Evolutionary conservation across 2,113 vertebrate species (phyloP).

Genomic region (Ahaetulla prasina): DNA sequence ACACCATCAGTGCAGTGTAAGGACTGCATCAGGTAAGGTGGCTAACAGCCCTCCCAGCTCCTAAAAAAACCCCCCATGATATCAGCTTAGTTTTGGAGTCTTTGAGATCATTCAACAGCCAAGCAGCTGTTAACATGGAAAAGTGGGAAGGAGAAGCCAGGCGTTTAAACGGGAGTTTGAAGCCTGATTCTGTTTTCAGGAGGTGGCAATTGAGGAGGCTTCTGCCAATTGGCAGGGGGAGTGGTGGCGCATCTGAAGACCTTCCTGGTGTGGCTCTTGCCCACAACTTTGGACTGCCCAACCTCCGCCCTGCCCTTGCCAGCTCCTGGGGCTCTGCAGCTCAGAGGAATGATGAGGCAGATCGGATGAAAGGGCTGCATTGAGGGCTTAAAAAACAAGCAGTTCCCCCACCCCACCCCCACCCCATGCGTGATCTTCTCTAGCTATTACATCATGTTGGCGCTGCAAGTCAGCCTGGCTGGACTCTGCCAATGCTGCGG

Average conservation of each 20-base stretch:
- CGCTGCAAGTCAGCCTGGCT: background rate
- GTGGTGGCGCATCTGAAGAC: background rate
- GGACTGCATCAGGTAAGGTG: background rate
- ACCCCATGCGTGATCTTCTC: background rate
- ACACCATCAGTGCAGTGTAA: background rate
- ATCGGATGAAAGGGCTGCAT: background rate
- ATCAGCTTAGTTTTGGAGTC: background rate
- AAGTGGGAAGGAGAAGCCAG: background rate
- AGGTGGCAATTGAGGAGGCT: background rate
- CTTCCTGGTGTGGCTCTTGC: background rate
- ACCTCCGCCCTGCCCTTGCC: background rate
- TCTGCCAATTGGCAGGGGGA: background rate
- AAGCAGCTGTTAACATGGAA: background rate
- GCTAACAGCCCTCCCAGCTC: background rate
- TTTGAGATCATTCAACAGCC: background rate
- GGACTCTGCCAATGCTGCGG: slow-evolving; percentile 1
- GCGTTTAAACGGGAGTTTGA: background rate
- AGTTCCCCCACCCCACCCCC: background rate
- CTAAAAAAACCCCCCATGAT: background rate
- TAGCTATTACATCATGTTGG: background rate
- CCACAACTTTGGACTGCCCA: background rate
- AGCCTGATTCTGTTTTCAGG: background rate
- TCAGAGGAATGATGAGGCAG: background rate
- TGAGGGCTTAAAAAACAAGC: background rate
- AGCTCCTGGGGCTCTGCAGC: background rate